Evolutionary conservation across 2,888 invertebrate species (phyloP), one percentile per base, ranked within the genome.

Genomic region (Dorcus parallelipipedus): DNA sequence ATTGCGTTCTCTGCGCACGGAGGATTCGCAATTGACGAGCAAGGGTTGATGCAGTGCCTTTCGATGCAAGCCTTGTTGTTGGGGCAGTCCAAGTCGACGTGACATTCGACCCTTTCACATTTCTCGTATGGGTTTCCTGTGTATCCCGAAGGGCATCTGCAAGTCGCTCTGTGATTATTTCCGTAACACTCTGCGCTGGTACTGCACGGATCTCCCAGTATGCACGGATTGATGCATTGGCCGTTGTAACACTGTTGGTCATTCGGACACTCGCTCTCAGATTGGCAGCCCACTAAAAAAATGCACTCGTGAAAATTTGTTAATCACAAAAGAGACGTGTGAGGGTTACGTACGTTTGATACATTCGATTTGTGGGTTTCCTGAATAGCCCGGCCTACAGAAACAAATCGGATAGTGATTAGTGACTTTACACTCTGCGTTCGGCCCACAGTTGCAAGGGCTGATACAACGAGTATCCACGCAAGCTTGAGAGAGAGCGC

Each of bases 361-460:
- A 72, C 95, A 95, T 51, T 90, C 91, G 55, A 83, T 82, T 78
- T 91, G 91, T 17, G 93, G 91, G 77, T 93, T 92, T 71, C 94
- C 95, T 42, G 91, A 91, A 76, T 86, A 93, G 51, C 92, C 93
- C 40, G 87, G 84, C 70, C 85, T 84, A 75, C 95, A 95, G 69
- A 84, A 87, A 75, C 95, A 95, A 10, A 90, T 87, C 10, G 94
- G 92, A 77, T 92, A 91, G 74, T 95, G 95, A 76, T 91, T 87
- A 53, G 85, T 81, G 9, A 95, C 91, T 59, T 82, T 82, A 74
- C 95, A 95, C 67, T 91, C 89, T 4, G 95, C 88, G 71, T 92
- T 87, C 2, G 85, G 81, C 49, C 94, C 95, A 70, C 93, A 93
- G 69, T 89, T 89, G 73, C 95, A 95, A 1, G 95, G 95, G 71